Percentiles rank a stretch among this genome's conserved stretches.
Conservation (phyloP, 2,888 invertebrate genomes). For the Caenorhabditis sp. region DNA sequence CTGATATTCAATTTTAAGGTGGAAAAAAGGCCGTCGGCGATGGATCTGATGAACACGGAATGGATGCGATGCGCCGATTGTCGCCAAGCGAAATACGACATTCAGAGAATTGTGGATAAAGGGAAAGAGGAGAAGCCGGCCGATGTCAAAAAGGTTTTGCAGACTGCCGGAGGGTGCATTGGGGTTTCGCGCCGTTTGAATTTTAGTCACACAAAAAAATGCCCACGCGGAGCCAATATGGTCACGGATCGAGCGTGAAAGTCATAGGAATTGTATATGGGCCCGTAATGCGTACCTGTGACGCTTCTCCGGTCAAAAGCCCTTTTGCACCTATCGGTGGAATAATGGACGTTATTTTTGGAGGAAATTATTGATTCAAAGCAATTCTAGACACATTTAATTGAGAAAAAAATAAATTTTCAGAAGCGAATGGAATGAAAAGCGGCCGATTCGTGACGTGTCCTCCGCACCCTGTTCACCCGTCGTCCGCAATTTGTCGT, state of each 20-base stretch:
- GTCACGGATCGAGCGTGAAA: too few relatives aligned
- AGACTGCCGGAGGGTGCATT: too few relatives aligned
- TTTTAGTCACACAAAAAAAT: too few relatives aligned
- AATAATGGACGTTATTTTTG: too few relatives aligned
- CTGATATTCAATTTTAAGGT: conserved; percentile 20
- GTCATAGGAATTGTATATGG: too few relatives aligned
- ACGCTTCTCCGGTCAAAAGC: too few relatives aligned
- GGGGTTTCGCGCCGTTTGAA: too few relatives aligned
- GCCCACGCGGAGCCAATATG: too few relatives aligned
- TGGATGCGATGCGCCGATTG: conserved; percentile 56
- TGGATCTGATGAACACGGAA: conserved; percentile 31
- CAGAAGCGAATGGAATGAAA: conserved; percentile 15
- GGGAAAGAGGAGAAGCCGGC: neutral
- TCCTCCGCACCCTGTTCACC: neutral
- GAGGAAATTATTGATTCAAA: neutral
- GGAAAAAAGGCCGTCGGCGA: conserved; percentile 27
- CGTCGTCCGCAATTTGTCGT: conserved; percentile 25
- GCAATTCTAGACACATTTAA: too few relatives aligned
- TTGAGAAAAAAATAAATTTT: neutral
- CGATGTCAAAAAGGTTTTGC: conserved; percentile 6
- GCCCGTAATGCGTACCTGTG: too few relatives aligned
- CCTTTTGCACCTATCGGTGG: too few relatives aligned
- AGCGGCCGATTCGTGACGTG: conserved; percentile 29
- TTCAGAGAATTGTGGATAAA: neutral
- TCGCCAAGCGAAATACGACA: conserved; percentile 35